Percentiles rank a stretch among this genome's conserved stretches.
Conservation (phyloP, 2,797 vertebrate genomes). For the Jordanella pulchra region DNA sequence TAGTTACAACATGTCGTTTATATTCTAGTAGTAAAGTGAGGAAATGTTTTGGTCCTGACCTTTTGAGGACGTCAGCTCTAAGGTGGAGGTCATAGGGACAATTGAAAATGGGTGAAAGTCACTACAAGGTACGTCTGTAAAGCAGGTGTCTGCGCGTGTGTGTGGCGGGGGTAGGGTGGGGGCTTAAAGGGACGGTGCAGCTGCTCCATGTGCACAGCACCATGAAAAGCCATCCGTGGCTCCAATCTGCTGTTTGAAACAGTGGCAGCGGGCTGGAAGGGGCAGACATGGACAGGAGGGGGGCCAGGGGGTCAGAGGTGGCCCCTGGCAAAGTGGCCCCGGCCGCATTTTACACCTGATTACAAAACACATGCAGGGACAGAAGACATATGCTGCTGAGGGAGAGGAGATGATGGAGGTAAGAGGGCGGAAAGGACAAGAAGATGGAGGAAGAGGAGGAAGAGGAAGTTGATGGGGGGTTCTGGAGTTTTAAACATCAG, state of each 20-base stretch:
- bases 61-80: too few species aligned
- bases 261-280: slow-evolving; percentile 67
- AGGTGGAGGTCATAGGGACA: too few species aligned
- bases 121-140: too few species aligned
- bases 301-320: slow-evolving; percentile 40
- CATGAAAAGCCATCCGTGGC: slow-evolving; percentile 73
- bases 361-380: slow-evolving; percentile 76
- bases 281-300: slow-evolving; percentile 59
- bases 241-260: slow-evolving; percentile 70
- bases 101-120: too few species aligned
- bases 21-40: too few species aligned
- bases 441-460: slow-evolving; percentile 13
- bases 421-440: slow-evolving; percentile 51
- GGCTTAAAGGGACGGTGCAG: slow-evolving; percentile 65
- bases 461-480: background rate
- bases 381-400: slow-evolving; percentile 71
- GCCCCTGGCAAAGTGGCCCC: slow-evolving; percentile 63
- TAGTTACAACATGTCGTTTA: too few species aligned
- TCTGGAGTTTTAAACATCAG: too few species aligned
- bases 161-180: background rate
- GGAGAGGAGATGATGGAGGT: slow-evolving; percentile 53
- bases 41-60: too few species aligned
- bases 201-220: slow-evolving; percentile 70
- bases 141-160: background rate
- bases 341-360: slow-evolving; percentile 80